Conservation (phyloP, 2,113 vertebrate species). For the Gracilinanus agilis region DNA sequence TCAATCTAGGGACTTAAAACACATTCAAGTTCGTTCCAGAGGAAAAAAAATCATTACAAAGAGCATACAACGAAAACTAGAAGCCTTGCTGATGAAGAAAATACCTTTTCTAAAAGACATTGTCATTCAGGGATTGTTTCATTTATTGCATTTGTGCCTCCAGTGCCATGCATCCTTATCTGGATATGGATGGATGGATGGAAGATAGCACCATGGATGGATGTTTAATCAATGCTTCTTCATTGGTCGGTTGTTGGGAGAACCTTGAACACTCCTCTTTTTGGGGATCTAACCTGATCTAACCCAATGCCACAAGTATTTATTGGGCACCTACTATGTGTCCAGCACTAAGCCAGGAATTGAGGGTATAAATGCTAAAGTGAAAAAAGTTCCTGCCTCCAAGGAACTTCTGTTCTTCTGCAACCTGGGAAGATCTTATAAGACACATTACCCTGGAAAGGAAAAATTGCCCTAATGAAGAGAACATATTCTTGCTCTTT, state of each 20-base stretch:
- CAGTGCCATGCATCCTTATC: background rate
- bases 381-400: background rate
- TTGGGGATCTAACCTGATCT: background rate
- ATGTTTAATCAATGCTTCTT: background rate
- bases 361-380: background rate
- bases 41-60: conserved; percentile 16
- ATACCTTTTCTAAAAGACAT: background rate
- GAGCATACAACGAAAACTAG: conserved; percentile 13
- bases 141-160: background rate
- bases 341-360: background rate
- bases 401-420: background rate
- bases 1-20: conserved; percentile 41
- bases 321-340: background rate
- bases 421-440: background rate
- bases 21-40: background rate
- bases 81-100: conserved; percentile 1
- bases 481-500: background rate
- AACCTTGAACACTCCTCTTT: background rate
- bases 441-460: background rate
- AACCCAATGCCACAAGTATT: background rate
- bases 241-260: background rate
- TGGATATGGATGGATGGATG: background rate
- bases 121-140: conserved; percentile 10
- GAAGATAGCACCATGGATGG: too few relatives aligned
- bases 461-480: background rate